A percentile compares a stretch with the other conserved stretches of the same genome.
phyloP scores from a whole-genome alignment of 2,113 vertebrate genomes.

The Calidris pygmaea region DNA sequence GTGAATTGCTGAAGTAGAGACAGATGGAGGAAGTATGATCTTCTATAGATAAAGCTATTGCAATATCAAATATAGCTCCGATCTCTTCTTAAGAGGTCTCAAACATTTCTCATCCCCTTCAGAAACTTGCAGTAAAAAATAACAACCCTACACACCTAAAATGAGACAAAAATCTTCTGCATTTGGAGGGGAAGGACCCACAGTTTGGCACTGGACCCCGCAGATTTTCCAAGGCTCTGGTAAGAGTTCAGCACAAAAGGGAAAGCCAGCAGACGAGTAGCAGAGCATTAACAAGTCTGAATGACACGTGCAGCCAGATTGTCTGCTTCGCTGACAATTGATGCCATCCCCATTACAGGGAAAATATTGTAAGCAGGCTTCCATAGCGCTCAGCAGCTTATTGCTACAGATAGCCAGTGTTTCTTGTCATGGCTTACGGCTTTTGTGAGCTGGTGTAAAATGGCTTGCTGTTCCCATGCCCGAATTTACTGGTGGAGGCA shows the following conservation, averaged over 20 bases:
- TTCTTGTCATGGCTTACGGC: not conserved
- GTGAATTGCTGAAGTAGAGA: not conserved
- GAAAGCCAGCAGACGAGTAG: constrained; percentile 5
- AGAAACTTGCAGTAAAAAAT: not conserved
- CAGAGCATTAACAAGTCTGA: constrained; percentile 29
- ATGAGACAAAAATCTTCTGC: not conserved
- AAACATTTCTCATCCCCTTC: not conserved
- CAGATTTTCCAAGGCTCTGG: constrained; percentile 1
- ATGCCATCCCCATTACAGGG: constrained; percentile 31
- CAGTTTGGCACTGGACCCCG: not conserved
- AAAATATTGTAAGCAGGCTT: constrained; percentile 23
- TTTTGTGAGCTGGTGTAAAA: constrained; percentile 19
- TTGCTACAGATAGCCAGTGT: not conserved
- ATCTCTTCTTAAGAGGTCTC: not conserved
- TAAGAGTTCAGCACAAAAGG: not conserved
- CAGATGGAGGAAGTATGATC: not conserved
- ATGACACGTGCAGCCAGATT: constrained; percentile 50
- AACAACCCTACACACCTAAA: not conserved
- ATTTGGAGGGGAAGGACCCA: not conserved
- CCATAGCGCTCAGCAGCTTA: not conserved
- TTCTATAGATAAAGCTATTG: not conserved
- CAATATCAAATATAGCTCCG: not conserved
- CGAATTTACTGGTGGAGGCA: not conserved
- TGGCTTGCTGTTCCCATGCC: not conserved
- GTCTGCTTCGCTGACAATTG: constrained; percentile 46